phyloP scores from a whole-genome alignment of 2,888 invertebrate genomes.

The Terebella lapidaria region DNA sequence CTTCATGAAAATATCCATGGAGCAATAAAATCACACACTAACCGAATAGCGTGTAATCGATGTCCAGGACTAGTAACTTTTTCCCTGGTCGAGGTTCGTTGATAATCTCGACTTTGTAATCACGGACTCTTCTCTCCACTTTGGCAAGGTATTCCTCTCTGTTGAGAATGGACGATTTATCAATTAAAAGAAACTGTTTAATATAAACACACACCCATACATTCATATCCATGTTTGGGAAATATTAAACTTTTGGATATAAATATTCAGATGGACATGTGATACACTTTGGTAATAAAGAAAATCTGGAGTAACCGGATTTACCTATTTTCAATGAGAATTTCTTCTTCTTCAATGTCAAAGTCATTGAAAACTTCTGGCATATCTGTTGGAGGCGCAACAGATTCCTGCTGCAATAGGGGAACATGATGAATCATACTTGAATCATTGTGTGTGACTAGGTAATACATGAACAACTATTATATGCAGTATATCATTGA shows the following conservation, averaged over 20 bases:
- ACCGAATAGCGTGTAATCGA: conserved; percentile 91
- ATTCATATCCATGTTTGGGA: no score
- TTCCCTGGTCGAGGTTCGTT: conserved; percentile 80
- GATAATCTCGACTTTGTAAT: conserved; percentile 75
- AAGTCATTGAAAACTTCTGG: conserved; percentile 85
- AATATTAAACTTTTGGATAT: no score
- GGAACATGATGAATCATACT: no score
- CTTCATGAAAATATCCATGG: no score
- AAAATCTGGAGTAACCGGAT: not conserved
- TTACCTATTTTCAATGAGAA: conserved; percentile 50
- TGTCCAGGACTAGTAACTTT: conserved; percentile 86
- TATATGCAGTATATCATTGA: no score
- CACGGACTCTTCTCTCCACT: conserved; percentile 71
- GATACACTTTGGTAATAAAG: not conserved
- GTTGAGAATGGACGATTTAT: not conserved
- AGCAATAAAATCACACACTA: no score
- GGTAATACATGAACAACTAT: no score
- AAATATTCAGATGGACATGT: not conserved
- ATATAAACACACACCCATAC: no score
- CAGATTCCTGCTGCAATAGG: conserved; percentile 64
- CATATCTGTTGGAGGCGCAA: conserved; percentile 72
- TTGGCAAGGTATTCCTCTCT: conserved; percentile 57
- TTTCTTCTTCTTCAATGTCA: conserved; percentile 77
- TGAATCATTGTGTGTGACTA: no score
- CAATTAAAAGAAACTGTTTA: no score